Evolutionary conservation across 2,888 invertebrate species (phyloP), one percentile per base, ranked within the genome.

Genomic region (Cryptocheilus praepositus): DNA sequence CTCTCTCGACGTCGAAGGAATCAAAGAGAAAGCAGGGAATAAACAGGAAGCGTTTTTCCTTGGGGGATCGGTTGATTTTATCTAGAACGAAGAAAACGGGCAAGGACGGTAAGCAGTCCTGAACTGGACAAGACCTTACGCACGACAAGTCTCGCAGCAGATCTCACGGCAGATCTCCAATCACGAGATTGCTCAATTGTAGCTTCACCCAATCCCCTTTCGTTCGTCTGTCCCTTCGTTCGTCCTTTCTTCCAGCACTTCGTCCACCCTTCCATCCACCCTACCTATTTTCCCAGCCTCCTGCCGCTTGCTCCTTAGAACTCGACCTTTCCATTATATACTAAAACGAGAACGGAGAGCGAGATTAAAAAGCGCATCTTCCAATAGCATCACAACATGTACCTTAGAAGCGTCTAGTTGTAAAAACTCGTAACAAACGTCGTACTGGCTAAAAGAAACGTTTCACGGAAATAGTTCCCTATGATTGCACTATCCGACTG

Each of bases 171-270:
- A 69, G 74, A 81, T 81, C 80, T 81, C 80, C 85, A 84, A 85
- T 87, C 85, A 86, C 81, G 82, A 83, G 85, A 86, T 87, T 87
- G 86, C 86, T 87, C 87, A 85, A 87, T 85, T 86, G 86, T 86
- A 81, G 81, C 81, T 72, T 71, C 4, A 5, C 36, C 36, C 36
- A 36, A 36, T 11, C 13, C 11, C 36, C 72, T 69, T 75, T 74
- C 74, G 70, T 70, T 61, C 66, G 36, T 36, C 64, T 54, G 57
- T 59, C 69, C 70, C 69, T 67, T 70, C 71, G 72, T 71, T 71
- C 70, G 68, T 21, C 60, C 66, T 61, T 43, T 61, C 54, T 55
- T 49, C 46, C 61, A 52, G 25, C 55, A n/a, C n/a, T n/a, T n/a
- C n/a, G n/a, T n/a, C n/a, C n/a, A n/a, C n/a, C n/a, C n/a, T n/a